Conservation (phyloP, 1,140 invertebrate species). For the Saxidomus purpurata region DNA sequence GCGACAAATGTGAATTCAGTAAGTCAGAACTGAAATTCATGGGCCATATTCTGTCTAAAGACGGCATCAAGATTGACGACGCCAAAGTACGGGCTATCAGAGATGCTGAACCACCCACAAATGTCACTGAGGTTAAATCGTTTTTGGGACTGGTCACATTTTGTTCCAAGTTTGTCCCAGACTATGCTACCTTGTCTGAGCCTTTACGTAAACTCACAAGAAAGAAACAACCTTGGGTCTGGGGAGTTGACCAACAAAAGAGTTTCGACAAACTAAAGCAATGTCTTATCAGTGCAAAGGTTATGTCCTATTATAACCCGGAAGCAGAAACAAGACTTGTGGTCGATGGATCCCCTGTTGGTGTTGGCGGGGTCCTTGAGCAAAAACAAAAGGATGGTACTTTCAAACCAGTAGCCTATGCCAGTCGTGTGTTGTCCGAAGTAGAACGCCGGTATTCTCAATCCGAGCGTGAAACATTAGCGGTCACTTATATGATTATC, state of each 20-base stretch:
- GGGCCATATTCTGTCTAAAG: constrained; percentile 70
- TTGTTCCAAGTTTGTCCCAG: constrained; percentile 61
- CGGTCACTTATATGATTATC: not conserved
- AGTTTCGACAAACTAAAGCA: constrained; percentile 58
- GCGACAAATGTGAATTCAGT: constrained; percentile 72
- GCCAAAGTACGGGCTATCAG: constrained; percentile 50
- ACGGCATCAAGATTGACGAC: constrained; percentile 47
- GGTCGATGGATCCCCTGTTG: constrained; percentile 61
- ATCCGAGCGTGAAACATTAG: constrained; percentile 84
- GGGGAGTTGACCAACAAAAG: constrained; percentile 38
- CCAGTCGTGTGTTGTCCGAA: not conserved
- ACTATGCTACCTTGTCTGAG: constrained; percentile 64
- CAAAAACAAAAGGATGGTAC: constrained; percentile 53
- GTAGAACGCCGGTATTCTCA: constrained; percentile 81
- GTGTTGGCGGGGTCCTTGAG: not conserved
- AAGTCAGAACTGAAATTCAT: constrained; percentile 71
- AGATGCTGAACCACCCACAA: constrained; percentile 48
- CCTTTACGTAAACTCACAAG: constrained; percentile 60
- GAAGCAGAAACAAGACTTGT: constrained; percentile 41
- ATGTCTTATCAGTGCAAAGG: constrained; percentile 1
- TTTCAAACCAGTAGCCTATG: not conserved
- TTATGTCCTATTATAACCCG: constrained; percentile 32
- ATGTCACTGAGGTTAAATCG: constrained; percentile 58
- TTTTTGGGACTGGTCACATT: constrained; percentile 70
- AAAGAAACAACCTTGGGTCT: constrained; percentile 67